phyloP scores from a whole-genome alignment of 1,140 invertebrate species.

The Euura lappo region DNA sequence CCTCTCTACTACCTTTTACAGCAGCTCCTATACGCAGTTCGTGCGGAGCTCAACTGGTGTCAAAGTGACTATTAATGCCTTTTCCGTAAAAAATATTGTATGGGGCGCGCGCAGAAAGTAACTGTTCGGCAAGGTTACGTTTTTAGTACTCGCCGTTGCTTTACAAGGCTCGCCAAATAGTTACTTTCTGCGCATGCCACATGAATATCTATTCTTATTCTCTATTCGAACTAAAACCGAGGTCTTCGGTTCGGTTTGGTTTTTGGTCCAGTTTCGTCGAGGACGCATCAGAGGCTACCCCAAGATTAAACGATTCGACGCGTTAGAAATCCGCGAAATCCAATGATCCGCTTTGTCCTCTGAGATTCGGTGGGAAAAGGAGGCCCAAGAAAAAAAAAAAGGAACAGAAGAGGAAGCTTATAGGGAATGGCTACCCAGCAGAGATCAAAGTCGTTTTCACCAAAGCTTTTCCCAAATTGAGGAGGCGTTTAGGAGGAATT shows the following conservation, averaged over 20 bases:
- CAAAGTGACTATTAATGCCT: no score
- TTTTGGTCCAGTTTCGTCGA: background rate
- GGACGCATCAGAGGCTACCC: background rate
- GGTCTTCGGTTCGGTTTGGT: background rate
- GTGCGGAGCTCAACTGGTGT: no score
- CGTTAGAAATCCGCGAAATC: background rate
- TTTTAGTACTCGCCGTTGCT: no score
- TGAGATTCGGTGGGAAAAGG: background rate
- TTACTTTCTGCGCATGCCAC: no score
- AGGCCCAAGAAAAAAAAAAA: background rate
- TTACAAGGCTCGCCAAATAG: no score
- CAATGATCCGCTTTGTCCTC: background rate
- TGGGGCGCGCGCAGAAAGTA: no score
- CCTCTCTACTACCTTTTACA: no score
- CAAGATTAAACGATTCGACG: background rate
- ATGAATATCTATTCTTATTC: no score
- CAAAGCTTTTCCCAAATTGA: background rate
- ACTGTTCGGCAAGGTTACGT: no score
- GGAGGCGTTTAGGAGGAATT: background rate
- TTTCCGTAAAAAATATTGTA: no score
- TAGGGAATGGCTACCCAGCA: background rate
- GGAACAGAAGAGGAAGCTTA: background rate
- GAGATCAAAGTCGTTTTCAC: background rate
- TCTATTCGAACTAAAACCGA: background rate
- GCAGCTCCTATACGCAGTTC: no score